phyloP scores from a whole-genome alignment of 2,888 invertebrate genomes.

The Caenorhabditis virilis region DNA sequence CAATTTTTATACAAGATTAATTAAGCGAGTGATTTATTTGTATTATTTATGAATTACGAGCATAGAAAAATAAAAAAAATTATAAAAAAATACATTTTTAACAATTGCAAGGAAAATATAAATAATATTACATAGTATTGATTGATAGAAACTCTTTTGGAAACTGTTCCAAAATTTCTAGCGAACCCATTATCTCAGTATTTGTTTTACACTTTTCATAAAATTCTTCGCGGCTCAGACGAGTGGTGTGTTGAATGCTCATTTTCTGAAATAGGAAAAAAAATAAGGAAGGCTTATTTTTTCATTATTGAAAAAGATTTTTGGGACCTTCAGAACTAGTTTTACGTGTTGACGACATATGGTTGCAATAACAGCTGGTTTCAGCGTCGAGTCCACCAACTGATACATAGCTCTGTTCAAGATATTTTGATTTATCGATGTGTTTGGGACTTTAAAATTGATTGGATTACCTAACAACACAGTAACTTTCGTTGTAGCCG shows the following conservation, averaged over 20 bases:
- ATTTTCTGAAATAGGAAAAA: constrained; percentile 42
- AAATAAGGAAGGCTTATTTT: neutral
- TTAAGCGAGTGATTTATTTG: neutral
- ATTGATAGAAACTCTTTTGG: constrained; percentile 12
- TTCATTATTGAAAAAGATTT: neutral
- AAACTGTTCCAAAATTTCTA: constrained; percentile 24
- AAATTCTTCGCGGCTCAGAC: constrained; percentile 71
- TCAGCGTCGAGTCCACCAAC: constrained; percentile 33
- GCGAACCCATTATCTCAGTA: constrained; percentile 15
- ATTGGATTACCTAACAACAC: constrained; percentile 34
- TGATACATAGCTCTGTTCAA: constrained; percentile 40
- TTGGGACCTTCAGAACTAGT: constrained; percentile 25
- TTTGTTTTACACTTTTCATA: constrained; percentile 75
- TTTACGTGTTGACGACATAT: constrained; percentile 40
- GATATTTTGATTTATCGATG: neutral
- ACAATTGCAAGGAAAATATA: too few species aligned
- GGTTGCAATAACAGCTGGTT: constrained; percentile 36
- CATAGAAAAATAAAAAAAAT: neutral
- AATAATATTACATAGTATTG: too few species aligned
- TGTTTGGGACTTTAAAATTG: neutral
- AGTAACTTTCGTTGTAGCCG: constrained; percentile 39
- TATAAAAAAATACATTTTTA: too few species aligned
- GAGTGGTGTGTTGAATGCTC: constrained; percentile 44
- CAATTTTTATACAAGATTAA: neutral
- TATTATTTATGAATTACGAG: neutral